Base-by-base conservation (phyloP, 1,140 invertebrate genomes). In the Drosophila simulans region DNA sequence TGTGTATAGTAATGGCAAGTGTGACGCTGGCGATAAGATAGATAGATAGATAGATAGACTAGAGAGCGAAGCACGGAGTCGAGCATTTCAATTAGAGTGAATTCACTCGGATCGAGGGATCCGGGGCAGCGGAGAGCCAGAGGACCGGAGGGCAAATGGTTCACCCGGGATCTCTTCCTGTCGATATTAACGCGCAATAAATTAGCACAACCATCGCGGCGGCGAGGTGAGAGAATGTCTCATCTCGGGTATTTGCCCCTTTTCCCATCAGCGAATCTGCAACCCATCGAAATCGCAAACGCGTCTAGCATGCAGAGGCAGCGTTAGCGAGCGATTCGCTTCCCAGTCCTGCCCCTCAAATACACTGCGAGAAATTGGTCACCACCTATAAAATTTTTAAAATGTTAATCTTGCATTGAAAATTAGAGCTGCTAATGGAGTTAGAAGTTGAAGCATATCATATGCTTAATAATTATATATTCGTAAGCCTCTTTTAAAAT, bases 181-280 rank as follows among this genome's bases (percentile, higher is more conserved):
- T 80, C 88, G 73, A 90, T 90, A 90, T 91, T 91, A 91, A 86
- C 88, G 88, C 89, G 88, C 88, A 91, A 91, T 91, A 91, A 91
- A 91, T 91, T 91, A 91, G 88, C 88, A 78, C 70, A 80, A 81
- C 52, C 82, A 74, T 70, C 63, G 56, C 85, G 52, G 25, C 72
- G 51, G 60, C 60, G 76, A 80, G 83, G 77, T 80, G 73, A 81
- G 74, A 77, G 79, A 74, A 81, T 76, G 49, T 57, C 55, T 77
- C 56, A 72, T 72, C 72, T 42, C 35, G 12, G 34, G 46, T n/a
- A 39, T 17, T n/a, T 25, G 17, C 55, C 7, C 11, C 13, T 12
- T 54, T 45, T 20, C 20, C 48, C 35, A 43, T 11, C 27, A 39
- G 5, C 40, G 55, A 63, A 25, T 46, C 57, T 58, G 25, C 57